A percentile compares a stretch with the other conserved stretches of the same genome.
Evolutionary conservation across 2,113 vertebrate genomes (phyloP).

Genomic region (Upupa epops): DNA sequence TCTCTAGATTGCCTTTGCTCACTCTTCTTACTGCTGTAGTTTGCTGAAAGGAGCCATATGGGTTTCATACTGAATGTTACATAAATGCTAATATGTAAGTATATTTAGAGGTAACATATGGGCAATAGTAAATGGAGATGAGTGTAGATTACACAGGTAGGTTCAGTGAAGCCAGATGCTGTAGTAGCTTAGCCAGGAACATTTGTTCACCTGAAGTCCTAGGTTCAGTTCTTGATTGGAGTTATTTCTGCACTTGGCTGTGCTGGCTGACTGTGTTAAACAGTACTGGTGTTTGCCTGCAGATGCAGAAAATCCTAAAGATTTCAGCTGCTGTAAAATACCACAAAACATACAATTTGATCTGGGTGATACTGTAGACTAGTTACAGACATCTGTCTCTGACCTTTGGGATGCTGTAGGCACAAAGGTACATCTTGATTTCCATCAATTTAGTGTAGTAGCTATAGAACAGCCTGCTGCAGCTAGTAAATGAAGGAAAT

Average conservation of each 20-base stretch:
- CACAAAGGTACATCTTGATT: neutral
- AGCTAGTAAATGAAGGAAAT: neutral
- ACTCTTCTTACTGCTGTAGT: neutral
- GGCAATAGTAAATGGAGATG: constrained; percentile 8
- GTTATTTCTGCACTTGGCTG: neutral
- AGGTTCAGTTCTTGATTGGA: neutral
- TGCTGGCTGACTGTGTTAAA: neutral
- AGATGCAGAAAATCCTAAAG: neutral
- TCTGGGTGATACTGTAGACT: neutral
- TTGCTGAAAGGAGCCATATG: constrained; percentile 44
- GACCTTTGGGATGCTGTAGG: neutral
- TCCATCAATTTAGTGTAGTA: neutral
- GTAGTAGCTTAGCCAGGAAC: neutral
- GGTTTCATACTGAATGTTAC: constrained; percentile 9
- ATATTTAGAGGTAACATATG: constrained; percentile 36
- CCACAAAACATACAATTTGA: fast-evolving
- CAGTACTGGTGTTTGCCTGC: neutral
- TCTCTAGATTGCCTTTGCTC: constrained; percentile 4
- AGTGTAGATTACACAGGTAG: neutral
- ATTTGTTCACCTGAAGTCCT: neutral
- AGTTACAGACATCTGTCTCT: neutral
- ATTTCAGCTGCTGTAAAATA: neutral
- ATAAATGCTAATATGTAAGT: constrained; percentile 19
- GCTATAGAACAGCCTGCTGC: neutral
- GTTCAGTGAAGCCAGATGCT: neutral